Conservation (phyloP, 2,797 vertebrate genomes). For the Tokudaia tokunoshimensis region DNA sequence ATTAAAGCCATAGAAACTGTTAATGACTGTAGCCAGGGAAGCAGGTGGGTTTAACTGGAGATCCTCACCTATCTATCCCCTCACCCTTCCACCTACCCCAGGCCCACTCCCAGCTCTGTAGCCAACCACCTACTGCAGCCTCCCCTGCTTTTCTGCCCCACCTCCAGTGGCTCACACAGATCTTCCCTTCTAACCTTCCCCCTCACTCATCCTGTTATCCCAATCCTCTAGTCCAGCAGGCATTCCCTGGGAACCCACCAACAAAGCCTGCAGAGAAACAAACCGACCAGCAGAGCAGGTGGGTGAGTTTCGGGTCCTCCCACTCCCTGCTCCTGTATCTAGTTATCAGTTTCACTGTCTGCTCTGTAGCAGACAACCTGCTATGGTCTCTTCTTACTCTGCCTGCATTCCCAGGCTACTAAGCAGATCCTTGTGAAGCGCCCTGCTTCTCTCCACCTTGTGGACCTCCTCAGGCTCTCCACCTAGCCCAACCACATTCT, state of each 20-base stretch:
- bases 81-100: not conserved
- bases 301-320: not conserved
- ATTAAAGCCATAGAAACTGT: not conserved
- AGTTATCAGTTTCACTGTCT: not conserved
- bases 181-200: not conserved
- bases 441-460: not conserved
- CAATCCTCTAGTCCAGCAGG: not conserved
- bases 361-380: not conserved
- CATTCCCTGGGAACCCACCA: not conserved
- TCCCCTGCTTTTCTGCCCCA: not conserved
- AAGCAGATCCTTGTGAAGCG: not conserved
- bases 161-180: not conserved
- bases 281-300: not conserved
- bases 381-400: too few species aligned
- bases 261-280: not conserved
- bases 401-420: not conserved
- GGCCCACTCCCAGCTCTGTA: not conserved
- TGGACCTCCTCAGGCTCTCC: too few species aligned
- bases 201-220: not conserved
- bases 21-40: not conserved
- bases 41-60: not conserved
- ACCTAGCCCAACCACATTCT: not conserved
- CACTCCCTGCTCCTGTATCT: too few species aligned
- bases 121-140: not conserved
- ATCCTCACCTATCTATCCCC: not conserved